These are phyloP conservation scores for Vireo altiloquus DNA, from an alignment of 2,113 vertebrate species.

Conservation along the genomic window DNA sequence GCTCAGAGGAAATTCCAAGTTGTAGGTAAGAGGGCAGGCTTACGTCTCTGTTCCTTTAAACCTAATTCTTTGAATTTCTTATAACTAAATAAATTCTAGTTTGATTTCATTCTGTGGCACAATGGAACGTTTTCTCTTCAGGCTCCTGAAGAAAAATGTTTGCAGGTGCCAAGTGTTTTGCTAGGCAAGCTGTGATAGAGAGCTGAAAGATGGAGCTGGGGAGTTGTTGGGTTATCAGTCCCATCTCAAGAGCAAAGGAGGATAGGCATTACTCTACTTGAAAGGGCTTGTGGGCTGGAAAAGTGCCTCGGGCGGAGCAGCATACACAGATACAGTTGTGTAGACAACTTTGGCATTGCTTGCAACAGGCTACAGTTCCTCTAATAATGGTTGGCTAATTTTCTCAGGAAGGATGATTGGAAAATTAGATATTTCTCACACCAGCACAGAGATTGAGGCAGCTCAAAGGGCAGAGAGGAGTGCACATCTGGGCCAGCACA, in stretches of 20 bases:
- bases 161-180: neutral
- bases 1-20: conserved; percentile 8
- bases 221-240: neutral
- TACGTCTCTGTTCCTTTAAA: neutral
- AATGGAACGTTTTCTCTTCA: neutral
- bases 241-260: neutral
- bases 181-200: neutral
- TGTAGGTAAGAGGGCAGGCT: neutral
- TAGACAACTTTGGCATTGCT: neutral
- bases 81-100: neutral
- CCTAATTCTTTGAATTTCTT: conserved; percentile 15
- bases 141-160: neutral
- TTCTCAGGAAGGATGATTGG: neutral
- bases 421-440: neutral
- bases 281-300: neutral
- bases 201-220: neutral
- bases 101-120: conserved; percentile 8
- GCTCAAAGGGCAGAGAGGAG: neutral
- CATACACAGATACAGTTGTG: neutral
- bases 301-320: neutral
- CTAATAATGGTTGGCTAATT: neutral
- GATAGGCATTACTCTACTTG: neutral
- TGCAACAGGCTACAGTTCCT: neutral
- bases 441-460: neutral
- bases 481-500: neutral